Conservation (phyloP, 2,888 invertebrate genomes). For the Temnothorax unifasciatus region DNA sequence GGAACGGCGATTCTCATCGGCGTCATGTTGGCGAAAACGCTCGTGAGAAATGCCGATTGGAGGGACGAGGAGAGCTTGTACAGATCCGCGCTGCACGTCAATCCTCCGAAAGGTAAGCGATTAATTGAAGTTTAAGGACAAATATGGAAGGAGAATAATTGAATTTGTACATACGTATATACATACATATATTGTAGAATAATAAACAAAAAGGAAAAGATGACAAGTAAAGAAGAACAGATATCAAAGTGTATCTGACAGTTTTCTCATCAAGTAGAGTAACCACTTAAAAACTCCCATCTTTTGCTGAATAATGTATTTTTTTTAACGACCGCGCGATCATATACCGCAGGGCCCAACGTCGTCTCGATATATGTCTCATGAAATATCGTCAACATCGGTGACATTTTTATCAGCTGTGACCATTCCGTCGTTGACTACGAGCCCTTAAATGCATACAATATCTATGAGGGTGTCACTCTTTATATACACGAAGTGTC, state of each 20-base stretch:
- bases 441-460: conserved; percentile 34
- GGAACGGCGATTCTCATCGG: conserved; percentile 88
- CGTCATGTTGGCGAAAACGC: conserved; percentile 91
- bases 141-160: background rate
- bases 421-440: conserved; percentile 3
- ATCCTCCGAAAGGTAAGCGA: conserved; percentile 97
- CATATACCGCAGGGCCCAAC: background rate
- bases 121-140: background rate
- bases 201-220: background rate
- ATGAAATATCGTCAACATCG: background rate
- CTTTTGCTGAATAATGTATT: conserved; percentile 7
- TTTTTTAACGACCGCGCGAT: conserved; percentile 18
- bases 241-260: background rate
- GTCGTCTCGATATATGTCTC: conserved; percentile 29
- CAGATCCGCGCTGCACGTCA: conserved; percentile 95
- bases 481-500: conserved; percentile 27
- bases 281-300: background rate
- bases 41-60: conserved; percentile 96
- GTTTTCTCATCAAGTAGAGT: conserved; percentile 3
- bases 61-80: conserved; percentile 97
- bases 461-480: conserved; percentile 12
- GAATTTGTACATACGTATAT: background rate
- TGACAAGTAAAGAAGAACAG: background rate
- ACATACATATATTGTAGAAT: background rate
- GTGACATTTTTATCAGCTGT: conserved; percentile 45